phyloP scores from a whole-genome alignment of 2,797 vertebrate species.

The Neosalanx taihuensis region DNA sequence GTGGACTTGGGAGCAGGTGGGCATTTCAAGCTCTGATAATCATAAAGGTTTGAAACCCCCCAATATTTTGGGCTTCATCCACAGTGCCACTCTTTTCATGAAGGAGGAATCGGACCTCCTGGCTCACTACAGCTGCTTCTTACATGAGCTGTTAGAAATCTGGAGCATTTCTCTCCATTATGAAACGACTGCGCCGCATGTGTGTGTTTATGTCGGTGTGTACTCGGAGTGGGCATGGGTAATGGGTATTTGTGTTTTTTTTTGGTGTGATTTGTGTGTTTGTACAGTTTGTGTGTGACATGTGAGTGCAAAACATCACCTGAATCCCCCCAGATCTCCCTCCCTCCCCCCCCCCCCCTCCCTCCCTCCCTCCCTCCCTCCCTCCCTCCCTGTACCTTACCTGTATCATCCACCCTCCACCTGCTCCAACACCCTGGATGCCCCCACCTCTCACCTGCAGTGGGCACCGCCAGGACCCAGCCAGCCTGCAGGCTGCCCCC shows the following conservation, averaged over 20 bases:
- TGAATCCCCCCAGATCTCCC: too few relatives aligned
- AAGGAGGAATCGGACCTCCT: not conserved
- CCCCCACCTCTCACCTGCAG: too few relatives aligned
- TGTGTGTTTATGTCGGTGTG: too few relatives aligned
- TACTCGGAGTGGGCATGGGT: not conserved
- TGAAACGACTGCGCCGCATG: too few relatives aligned
- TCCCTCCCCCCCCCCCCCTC: too few relatives aligned
- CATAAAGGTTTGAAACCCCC: conserved; percentile 3
- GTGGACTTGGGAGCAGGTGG: conserved; percentile 40
- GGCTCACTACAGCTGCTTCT: not conserved
- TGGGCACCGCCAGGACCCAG: too few relatives aligned
- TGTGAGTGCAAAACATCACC: not conserved
- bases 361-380: too few relatives aligned
- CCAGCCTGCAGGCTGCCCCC: too few relatives aligned
- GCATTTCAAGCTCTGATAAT: conserved; percentile 45
- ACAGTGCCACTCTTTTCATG: conserved; percentile 1
- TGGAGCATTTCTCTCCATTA: not conserved
- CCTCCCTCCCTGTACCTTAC: too few relatives aligned
- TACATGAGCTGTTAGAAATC: conserved; percentile 1
- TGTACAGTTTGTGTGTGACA: conserved; percentile 5
- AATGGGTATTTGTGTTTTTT: too few relatives aligned
- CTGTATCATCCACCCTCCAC: conserved; percentile 20
- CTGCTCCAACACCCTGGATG: conserved; percentile 20
- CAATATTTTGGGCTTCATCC: not conserved
- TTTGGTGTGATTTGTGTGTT: not conserved